Evolutionary conservation across 2,888 invertebrate species (phyloP).

Genomic region (Mesoligia furuncula): DNA sequence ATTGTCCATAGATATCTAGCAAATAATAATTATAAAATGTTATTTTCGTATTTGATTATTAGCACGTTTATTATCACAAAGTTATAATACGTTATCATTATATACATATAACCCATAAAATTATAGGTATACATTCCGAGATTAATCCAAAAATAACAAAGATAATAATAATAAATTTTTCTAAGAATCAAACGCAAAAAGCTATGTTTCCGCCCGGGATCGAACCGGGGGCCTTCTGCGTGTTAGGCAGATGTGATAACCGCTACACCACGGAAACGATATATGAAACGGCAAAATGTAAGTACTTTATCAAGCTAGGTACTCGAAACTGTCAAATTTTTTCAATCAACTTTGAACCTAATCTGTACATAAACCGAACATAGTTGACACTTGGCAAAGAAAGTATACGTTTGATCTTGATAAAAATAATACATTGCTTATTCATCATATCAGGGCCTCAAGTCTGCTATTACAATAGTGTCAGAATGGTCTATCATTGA

Average conservation of each 20-base stretch:
- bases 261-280: conserved; percentile 93
- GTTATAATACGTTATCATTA: conserved; percentile 1
- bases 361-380: not conserved
- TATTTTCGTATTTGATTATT: not conserved
- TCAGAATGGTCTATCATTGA: no score
- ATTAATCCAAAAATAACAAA: not conserved
- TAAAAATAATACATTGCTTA: not conserved
- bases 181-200: no score
- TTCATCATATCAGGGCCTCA: no score
- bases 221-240: conserved; percentile 97
- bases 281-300: conserved; percentile 77
- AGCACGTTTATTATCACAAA: not conserved
- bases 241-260: conserved; percentile 98
- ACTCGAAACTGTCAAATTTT: no score
- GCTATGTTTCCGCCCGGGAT: conserved; percentile 95
- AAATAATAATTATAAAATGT: not conserved
- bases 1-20: not conserved
- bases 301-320: not conserved
- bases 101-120: not conserved
- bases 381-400: not conserved
- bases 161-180: no score
- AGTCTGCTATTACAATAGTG: no score
- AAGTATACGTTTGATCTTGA: conserved; percentile 7
- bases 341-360: no score
- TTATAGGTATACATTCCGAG: not conserved